Evolutionary conservation across 2,888 invertebrate species (phyloP).

Genomic region (Brassicogethes aeneus): DNA sequence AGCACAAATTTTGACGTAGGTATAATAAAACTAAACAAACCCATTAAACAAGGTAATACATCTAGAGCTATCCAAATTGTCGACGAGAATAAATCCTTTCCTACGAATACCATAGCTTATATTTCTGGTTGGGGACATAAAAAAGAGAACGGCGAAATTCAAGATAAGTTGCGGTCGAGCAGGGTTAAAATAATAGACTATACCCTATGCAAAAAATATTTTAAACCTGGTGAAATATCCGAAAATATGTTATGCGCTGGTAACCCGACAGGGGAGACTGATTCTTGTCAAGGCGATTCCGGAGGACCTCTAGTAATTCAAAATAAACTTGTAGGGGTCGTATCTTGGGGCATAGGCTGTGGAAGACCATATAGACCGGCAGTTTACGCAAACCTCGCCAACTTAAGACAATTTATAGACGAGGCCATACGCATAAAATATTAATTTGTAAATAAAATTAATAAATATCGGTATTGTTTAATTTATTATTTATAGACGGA

Average conservation of each 20-base stretch:
- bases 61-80: not conserved
- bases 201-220: not conserved
- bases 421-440: too few species aligned
- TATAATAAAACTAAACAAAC: not conserved
- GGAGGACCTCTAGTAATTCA: constrained; percentile 18
- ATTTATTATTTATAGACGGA: too few species aligned
- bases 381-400: constrained; percentile 24
- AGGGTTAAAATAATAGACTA: too few species aligned
- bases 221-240: constrained; percentile 24
- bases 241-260: constrained; percentile 49
- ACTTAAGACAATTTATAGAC: constrained; percentile 18
- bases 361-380: constrained; percentile 19
- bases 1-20: not conserved
- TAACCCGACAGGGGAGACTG: constrained; percentile 42
- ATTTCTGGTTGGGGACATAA: not conserved
- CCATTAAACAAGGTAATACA: not conserved
- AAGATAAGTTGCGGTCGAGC: not conserved
- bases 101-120: not conserved
- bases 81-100: not conserved
- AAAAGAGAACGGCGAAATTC: not conserved
- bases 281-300: constrained; percentile 42
- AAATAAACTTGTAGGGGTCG: constrained; percentile 15
- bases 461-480: too few species aligned
- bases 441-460: too few species aligned
- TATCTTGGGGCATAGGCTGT: constrained; percentile 18